phyloP scores from a whole-genome alignment of 2,797 vertebrate species.

The Smutsia gigantea region DNA sequence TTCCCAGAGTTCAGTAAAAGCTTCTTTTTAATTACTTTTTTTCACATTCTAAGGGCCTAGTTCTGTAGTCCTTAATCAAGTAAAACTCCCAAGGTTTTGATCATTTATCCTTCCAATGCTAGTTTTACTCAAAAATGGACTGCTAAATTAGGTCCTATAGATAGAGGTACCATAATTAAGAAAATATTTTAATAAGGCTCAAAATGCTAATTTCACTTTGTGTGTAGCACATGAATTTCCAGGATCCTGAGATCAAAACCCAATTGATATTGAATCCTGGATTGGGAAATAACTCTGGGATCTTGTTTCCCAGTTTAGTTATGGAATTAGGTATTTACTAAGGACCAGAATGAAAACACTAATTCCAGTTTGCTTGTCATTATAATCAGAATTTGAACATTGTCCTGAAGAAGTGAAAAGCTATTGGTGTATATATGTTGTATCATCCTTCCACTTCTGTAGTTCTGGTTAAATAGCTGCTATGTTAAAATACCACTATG shows the following conservation, averaged over 20 bases:
- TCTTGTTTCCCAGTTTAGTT: constrained; percentile 50
- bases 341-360: constrained; percentile 71
- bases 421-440: constrained; percentile 60
- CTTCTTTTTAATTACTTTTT: constrained; percentile 55
- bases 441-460: constrained; percentile 79
- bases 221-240: constrained; percentile 71
- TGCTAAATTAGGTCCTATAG: constrained; percentile 79
- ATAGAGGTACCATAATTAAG: constrained; percentile 78
- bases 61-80: constrained; percentile 81
- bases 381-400: constrained; percentile 72
- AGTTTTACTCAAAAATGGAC: constrained; percentile 80
- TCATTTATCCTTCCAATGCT: not conserved
- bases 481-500: constrained; percentile 59
- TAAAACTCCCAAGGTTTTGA: constrained; percentile 65
- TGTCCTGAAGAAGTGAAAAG: constrained; percentile 74
- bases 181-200: constrained; percentile 79
- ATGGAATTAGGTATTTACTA: constrained; percentile 68
- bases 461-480: constrained; percentile 80
- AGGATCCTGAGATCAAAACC: constrained; percentile 75
- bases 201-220: constrained; percentile 76
- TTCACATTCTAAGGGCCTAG: constrained; percentile 81
- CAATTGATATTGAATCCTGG: constrained; percentile 73
- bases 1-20: constrained; percentile 71
- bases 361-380: constrained; percentile 67
- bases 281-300: constrained; percentile 64